These are phyloP conservation scores for Harpagoxenus sublaevis DNA, from an alignment of 2,888 invertebrate species.

Conservation along the genomic window DNA sequence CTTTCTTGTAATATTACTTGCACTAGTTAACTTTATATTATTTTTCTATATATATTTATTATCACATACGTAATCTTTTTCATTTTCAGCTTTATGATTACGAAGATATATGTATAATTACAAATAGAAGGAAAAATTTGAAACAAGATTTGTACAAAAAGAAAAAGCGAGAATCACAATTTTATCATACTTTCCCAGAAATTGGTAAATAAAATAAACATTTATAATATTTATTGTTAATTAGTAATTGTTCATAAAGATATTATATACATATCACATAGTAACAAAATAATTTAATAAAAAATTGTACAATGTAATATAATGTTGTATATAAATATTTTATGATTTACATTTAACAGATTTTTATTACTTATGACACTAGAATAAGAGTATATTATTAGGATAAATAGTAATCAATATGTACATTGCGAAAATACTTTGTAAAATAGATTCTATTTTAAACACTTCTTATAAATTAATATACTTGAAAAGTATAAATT, in stretches of 20 bases:
- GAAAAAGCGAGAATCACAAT: neutral
- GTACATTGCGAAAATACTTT: neutral
- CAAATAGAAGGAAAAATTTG: neutral
- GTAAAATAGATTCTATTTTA: neutral
- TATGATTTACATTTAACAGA: neutral
- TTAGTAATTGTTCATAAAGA: slow-evolving; percentile 8
- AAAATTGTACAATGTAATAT: slow-evolving; percentile 20
- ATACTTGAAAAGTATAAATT: slow-evolving; percentile 2
- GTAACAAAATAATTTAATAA: neutral
- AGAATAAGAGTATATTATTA: slow-evolving; percentile 21
- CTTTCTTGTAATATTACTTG: neutral
- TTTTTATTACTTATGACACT: slow-evolving; percentile 20
- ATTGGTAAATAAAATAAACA: slow-evolving; percentile 16
- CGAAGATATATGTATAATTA: neutral
- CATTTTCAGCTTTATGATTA: slow-evolving; percentile 2
- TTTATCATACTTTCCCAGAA: neutral
- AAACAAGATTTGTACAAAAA: neutral
- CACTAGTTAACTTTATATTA: neutral
- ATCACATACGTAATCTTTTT: neutral
- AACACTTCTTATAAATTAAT: slow-evolving; percentile 14
- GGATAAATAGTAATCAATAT: neutral
- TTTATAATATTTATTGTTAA: neutral
- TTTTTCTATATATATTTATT: neutral
- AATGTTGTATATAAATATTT: slow-evolving; percentile 40
- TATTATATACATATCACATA: neutral